Base-by-base conservation (phyloP, 2,113 vertebrate species). In the Microcebus murinus region DNA sequence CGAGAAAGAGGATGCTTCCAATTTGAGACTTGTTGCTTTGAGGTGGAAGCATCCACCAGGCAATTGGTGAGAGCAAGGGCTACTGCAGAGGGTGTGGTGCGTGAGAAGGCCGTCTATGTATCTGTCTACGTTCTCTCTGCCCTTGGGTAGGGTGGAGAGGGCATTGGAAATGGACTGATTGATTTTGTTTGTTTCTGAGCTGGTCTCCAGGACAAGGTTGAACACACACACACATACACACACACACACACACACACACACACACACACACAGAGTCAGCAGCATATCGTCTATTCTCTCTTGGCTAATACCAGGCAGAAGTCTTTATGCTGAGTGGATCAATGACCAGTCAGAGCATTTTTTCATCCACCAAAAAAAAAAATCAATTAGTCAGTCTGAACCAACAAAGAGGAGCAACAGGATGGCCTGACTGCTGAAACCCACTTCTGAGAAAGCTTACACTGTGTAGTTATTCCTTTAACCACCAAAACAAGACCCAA, bases 371-470 rank as follows among this genome's bases (percentile, higher is more conserved):
- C 23, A 94, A 80, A 59, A 8, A 59, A 18, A 59, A 61, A 96
- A 97, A 91, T 96, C 96, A 96, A 93, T 97, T 91, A 96, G 86
- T 92, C 39, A 95, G 67, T 84, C 92, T 88, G 79, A 57, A 59
- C 50, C 61, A 68, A 85, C 86, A 87, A 91, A 90, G 70, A 67
- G 27, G 42, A 96, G 36, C 57, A 71, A 85, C 31, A 36, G 50
- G n/a, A 57, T 27, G 42, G 70, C 29, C 57, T n/a, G 9, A 55
- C 73, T 39, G 59, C 84, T 73, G 45, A 90, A 67, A 90, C 67
- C 50, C 14, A n/a, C 34, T 82, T 95, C 92, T 87, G 81, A 45
- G 83, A 95, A 96, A 96, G 65, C 68, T 73, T 39, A 52, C 8
- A 11, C 85, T 42, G n/a, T 57, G 20, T 25, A 90, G 87, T 57